Percentiles rank a stretch among this genome's conserved stretches.
phyloP scores from a whole-genome alignment of 2,888 invertebrate species.

The Epirrhoe alternata region DNA sequence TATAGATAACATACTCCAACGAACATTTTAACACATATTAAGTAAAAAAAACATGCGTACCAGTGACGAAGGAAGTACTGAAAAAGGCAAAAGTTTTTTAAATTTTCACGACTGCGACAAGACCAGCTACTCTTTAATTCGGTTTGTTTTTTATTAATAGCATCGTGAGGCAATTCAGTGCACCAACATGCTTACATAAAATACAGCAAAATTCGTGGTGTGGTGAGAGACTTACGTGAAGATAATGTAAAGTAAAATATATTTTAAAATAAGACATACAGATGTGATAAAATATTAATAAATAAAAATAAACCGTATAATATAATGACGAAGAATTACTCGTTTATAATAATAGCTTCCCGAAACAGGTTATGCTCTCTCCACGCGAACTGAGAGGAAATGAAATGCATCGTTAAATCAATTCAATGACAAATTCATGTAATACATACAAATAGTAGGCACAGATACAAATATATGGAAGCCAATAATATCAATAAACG shows the following conservation, averaged over 20 bases:
- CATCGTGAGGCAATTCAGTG: constrained; percentile 60
- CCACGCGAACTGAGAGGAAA: constrained; percentile 93
- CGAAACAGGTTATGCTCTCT: constrained; percentile 98
- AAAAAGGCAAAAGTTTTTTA: constrained; percentile 61
- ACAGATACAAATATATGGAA: background rate
- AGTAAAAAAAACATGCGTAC: constrained; percentile 68
- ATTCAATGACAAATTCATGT: constrained; percentile 17
- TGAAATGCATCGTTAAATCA: constrained; percentile 72
- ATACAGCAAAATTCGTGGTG: constrained; percentile 58
- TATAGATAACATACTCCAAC: constrained; percentile 17
- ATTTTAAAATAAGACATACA: constrained; percentile 53
- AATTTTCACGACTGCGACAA: constrained; percentile 45
- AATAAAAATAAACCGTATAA: constrained; percentile 74
- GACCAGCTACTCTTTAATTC: constrained; percentile 22
- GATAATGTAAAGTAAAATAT: constrained; percentile 49
- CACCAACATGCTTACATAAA: constrained; percentile 74
- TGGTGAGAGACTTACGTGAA: constrained; percentile 41
- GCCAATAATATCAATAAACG: background rate
- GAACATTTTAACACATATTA: constrained; percentile 25
- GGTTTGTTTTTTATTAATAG: constrained; percentile 48
- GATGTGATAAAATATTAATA: constrained; percentile 69
- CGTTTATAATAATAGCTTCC: constrained; percentile 96
- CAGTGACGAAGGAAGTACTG: constrained; percentile 53
- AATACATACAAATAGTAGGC: background rate
- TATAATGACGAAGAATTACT: constrained; percentile 87